Conservation (phyloP, 2,113 vertebrate genomes). For the Cathartes aura region DNA sequence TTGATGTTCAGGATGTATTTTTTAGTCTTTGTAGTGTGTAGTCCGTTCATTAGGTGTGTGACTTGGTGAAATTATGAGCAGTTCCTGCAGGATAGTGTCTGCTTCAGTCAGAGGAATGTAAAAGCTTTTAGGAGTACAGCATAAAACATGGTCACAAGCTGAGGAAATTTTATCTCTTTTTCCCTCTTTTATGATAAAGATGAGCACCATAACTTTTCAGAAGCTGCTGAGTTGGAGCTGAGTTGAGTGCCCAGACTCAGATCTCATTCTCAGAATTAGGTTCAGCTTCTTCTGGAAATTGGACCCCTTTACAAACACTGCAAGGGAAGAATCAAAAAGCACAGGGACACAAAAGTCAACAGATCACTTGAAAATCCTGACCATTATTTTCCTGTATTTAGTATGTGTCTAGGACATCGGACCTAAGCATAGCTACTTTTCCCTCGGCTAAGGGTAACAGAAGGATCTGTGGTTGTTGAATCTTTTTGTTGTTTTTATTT, state of each 20-base stretch:
- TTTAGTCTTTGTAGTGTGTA: not conserved
- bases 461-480: not conserved
- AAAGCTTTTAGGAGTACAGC: not conserved
- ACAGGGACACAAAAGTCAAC: not conserved
- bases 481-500: not conserved
- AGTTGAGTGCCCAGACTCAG: not conserved
- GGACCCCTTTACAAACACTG: not conserved
- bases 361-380: not conserved
- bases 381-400: not conserved
- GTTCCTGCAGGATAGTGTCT: not conserved
- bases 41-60: not conserved
- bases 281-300: not conserved
- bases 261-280: not conserved
- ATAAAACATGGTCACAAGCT: not conserved
- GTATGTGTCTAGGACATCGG: not conserved
- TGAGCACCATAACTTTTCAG: not conserved
- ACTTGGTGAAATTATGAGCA: not conserved
- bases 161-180: not conserved
- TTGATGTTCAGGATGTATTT: not conserved
- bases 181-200: not conserved
- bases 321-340: not conserved
- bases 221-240: not conserved
- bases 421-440: not conserved
- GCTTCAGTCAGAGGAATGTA: not conserved
- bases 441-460: not conserved